Evolutionary conservation across 2,888 invertebrate species (phyloP), one percentile per base, ranked within the genome.

Genomic region (Tribolium freemani): DNA sequence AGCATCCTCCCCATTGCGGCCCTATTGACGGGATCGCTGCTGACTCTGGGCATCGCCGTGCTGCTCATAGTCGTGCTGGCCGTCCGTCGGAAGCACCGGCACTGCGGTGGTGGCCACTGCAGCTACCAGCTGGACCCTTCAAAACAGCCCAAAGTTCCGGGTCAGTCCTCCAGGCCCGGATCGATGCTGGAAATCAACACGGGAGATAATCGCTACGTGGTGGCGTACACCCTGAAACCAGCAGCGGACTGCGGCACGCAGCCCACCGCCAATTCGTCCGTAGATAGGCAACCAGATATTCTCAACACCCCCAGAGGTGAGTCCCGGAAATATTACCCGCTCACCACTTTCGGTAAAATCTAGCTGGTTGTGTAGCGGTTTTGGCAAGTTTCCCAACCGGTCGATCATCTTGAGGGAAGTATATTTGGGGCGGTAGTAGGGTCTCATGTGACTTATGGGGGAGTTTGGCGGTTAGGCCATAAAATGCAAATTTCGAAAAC

Each of bases 211-310:
- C 90, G 94, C 77, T 94, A 95, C 82, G 95, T 95, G 46, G 95
- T 95, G 13, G 94, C 95, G 8, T 95, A 95, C 80, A 95, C 95
- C 8, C 89, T 95, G 75, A 95, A 95, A 84, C 92, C 93, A 9
- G 89, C 90, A 8, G 77, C 83, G 3, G 86, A 86, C 61, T 86
- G 85, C 72, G 79, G 81, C 11, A 79, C 80, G 46, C 76, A 78
- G 30, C 77, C 82, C 26, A 80, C 80, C 2, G 77, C 81, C 45
- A 79, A 79, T 16, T 77, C 82, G 44, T 81, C 82, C 56, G 80
- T 80, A 38, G 83, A 84, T 58, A 83, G 84, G 72, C 87, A 86
- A 75, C 87, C 84, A 68, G 87, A 95, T 85, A 95, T 95, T 81
- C 89, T 95, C 77, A 95, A 93, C 85, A 93, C 94, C 70, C 94